These are phyloP conservation scores for Heliconius eleuchia DNA, from an alignment of 1,140 invertebrate species.

Conservation along the genomic window DNA sequence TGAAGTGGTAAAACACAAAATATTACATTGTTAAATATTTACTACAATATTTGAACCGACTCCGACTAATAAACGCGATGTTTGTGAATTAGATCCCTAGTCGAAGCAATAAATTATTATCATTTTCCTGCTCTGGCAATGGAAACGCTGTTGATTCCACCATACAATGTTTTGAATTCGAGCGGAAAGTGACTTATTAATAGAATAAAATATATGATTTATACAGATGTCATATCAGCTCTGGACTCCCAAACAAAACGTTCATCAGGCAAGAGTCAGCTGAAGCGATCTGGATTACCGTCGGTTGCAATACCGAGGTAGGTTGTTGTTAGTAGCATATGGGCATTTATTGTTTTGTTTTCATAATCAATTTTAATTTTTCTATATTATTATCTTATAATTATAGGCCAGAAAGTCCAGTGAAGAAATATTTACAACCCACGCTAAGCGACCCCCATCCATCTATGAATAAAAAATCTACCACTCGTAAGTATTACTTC, in stretches of 20 bases:
- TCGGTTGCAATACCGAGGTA: slow-evolving; percentile 68
- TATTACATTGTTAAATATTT: too few relatives aligned
- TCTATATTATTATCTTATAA: slow-evolving; percentile 19
- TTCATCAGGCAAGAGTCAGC: slow-evolving; percentile 63
- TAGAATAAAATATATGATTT: neutral
- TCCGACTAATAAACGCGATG: too few relatives aligned
- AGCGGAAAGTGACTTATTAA: too few relatives aligned
- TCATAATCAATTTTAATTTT: neutral
- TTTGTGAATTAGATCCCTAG: too few relatives aligned
- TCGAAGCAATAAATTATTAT: too few relatives aligned
- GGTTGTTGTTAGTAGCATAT: neutral
- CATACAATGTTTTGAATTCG: too few relatives aligned
- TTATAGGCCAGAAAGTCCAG: slow-evolving; percentile 89
- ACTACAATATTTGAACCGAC: too few relatives aligned
- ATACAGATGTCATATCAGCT: slow-evolving; percentile 61
- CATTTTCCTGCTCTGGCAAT: too few relatives aligned
- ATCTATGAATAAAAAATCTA: slow-evolving; percentile 87
- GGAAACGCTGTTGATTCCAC: too few relatives aligned
- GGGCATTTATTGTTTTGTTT: too few relatives aligned
- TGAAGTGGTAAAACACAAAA: neutral
- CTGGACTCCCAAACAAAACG: slow-evolving; percentile 66
- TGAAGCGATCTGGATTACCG: slow-evolving; percentile 65
- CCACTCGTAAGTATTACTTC: slow-evolving; percentile 74
- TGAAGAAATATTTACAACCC: slow-evolving; percentile 93
- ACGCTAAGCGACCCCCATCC: slow-evolving; percentile 92